phyloP scores from a whole-genome alignment of 2,888 invertebrate species.

The Phyto melanocephala region DNA sequence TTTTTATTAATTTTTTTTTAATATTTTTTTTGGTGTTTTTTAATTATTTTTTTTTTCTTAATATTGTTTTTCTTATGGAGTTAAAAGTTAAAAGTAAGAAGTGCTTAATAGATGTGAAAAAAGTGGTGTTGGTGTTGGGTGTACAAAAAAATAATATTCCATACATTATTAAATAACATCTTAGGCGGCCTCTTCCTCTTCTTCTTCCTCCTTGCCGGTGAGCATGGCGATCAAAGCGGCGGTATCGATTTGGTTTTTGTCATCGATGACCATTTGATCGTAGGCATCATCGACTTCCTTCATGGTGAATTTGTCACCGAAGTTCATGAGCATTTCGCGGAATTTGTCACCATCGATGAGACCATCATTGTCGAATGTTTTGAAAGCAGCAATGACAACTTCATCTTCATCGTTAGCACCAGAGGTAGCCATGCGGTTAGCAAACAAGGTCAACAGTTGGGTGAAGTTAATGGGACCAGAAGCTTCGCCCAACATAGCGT shows the following conservation, averaged over 20 bases:
- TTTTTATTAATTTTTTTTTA: slow-evolving; percentile 60
- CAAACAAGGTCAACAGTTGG: slow-evolving; percentile 94
- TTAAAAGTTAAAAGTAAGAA: slow-evolving; percentile 63
- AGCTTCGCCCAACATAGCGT: slow-evolving; percentile 92
- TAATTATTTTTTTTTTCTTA: slow-evolving; percentile 48
- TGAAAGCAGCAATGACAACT: slow-evolving; percentile 94
- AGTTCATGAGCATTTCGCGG: slow-evolving; percentile 94
- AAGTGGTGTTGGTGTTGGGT: slow-evolving; percentile 39
- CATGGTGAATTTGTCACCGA: slow-evolving; percentile 94
- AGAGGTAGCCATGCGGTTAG: slow-evolving; percentile 93
- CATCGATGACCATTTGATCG: slow-evolving; percentile 95
- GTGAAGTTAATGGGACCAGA: slow-evolving; percentile 97
- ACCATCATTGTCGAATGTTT: slow-evolving; percentile 93
- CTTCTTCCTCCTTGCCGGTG: slow-evolving; percentile 91
- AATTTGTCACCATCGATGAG: slow-evolving; percentile 93
- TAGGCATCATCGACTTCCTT: slow-evolving; percentile 95
- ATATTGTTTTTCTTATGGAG: slow-evolving; percentile 60
- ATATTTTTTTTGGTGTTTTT: slow-evolving; percentile 61
- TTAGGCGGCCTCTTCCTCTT: slow-evolving; percentile 84
- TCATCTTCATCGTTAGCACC: slow-evolving; percentile 94
- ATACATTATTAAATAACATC: slow-evolving; percentile 52
- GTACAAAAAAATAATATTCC: slow-evolving; percentile 52
- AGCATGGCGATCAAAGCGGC: slow-evolving; percentile 91
- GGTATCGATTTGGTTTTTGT: slow-evolving; percentile 94
- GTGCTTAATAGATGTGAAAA: slow-evolving; percentile 61